These are phyloP conservation scores for Papilio glaucus DNA, from an alignment of 1,140 invertebrate genomes.

Conservation along the genomic window DNA sequence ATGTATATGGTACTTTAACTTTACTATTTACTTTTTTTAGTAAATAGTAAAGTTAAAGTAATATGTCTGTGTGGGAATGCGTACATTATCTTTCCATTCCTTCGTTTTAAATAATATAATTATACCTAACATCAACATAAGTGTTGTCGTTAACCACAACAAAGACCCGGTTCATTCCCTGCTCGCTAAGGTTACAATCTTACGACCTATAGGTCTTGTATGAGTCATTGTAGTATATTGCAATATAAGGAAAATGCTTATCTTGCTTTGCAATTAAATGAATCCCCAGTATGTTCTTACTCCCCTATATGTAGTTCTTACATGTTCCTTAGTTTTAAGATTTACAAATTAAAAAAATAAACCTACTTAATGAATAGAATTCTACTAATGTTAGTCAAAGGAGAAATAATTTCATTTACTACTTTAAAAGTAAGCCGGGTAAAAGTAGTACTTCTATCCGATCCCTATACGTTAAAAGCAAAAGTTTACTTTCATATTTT, in stretches of 20 bases:
- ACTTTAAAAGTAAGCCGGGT: too few species aligned
- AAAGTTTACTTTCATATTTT: background rate
- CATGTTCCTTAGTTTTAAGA: too few species aligned
- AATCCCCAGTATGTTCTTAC: background rate
- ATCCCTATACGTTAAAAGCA: too few species aligned
- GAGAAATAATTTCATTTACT: too few species aligned
- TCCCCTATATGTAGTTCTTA: background rate
- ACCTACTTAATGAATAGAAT: too few species aligned
- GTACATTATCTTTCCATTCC: background rate
- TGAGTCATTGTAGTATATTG: slow-evolving; percentile 8
- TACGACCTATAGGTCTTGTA: slow-evolving; percentile 14
- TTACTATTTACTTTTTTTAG: too few species aligned
- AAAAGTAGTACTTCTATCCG: too few species aligned
- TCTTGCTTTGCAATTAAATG: background rate
- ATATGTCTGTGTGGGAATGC: too few species aligned
- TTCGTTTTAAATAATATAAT: background rate
- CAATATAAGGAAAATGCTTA: background rate
- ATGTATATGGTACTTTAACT: too few species aligned
- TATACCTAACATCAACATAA: background rate
- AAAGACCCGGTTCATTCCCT: slow-evolving; percentile 22
- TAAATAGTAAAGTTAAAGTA: too few species aligned
- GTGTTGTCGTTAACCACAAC: background rate
- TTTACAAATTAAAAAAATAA: too few species aligned
- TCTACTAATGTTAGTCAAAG: too few species aligned
- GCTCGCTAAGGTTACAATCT: background rate